Base-by-base conservation (phyloP, 2,113 vertebrate species). In the Epinephelus moara region DNA sequence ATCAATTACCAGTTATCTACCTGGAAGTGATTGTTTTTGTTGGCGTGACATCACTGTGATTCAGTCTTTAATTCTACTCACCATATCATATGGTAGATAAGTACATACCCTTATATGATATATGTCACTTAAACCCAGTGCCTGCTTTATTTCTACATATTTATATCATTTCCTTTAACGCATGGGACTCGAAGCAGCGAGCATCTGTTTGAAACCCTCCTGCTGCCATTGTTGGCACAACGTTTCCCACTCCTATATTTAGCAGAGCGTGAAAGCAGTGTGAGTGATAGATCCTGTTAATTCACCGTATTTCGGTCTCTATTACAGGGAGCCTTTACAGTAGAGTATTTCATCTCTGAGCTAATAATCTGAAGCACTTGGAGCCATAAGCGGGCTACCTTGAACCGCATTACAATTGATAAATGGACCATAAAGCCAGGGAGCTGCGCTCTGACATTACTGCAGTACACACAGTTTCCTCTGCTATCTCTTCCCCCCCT, bases 351-450 rank as follows among this genome's bases (percentile, higher is more conserved):
- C 64, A 71, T 80, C 60, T 68, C 37, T 12, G 17, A 81, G 61
- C 55, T 55, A 59, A 80, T 85, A 68, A 76, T 88, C 71, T 61
- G 6, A 68, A 59, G 47, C 49, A 19, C 52, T 75, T 19, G 50
- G 33, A 85, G 84, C 52, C 42, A 15, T 64, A 47, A 57, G 13
- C 68, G 9, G 55, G 3, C 70, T 67, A 33, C 60, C 60, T 82
- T 76, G 70, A 81, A 67, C 67, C 27, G 13, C 71, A 81, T 67
- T 79, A 49, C 6, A 11, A 59, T 75, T 40, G 78, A 87, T 78
- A 74, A 73, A 85, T 78, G 74, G 61, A 52, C 84, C 52, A 57
- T 71, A 68, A 78, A 85, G 78, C 18, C n/a, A 78, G 80, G 1
- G 18, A 70, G 45, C 74, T 15, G 11, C 3, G 3, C 30, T 42